phyloP scores from a whole-genome alignment of 2,888 invertebrate genomes.

The Diadegma fenestrale region DNA sequence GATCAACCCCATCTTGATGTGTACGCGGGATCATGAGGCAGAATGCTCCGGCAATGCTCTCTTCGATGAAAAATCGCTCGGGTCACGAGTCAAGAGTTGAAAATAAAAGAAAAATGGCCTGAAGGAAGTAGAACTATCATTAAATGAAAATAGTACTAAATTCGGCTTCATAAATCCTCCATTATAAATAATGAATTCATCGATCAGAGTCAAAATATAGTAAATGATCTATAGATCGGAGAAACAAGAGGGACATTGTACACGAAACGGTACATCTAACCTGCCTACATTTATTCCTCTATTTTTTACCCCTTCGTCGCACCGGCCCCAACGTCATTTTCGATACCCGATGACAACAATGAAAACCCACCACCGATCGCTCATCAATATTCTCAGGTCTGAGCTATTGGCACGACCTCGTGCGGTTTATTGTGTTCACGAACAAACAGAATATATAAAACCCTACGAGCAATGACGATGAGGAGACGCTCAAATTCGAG shows the following conservation, averaged over 20 bases:
- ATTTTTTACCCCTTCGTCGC: slow-evolving; percentile 60
- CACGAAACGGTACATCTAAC: slow-evolving; percentile 49
- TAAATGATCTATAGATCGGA: slow-evolving; percentile 47
- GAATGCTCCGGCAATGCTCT: slow-evolving; percentile 41
- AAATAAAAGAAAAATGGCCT: slow-evolving; percentile 18
- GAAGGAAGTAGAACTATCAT: slow-evolving; percentile 35
- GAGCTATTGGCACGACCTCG: slow-evolving; percentile 45
- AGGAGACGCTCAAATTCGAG: slow-evolving; percentile 16
- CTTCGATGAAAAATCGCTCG: slow-evolving; percentile 64
- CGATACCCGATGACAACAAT: slow-evolving; percentile 59
- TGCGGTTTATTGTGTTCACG: slow-evolving; percentile 17
- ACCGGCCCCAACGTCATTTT: slow-evolving; percentile 55
- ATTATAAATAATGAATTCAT: slow-evolving; percentile 65
- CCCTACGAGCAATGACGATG: slow-evolving; percentile 13
- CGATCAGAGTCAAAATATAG: slow-evolving; percentile 64
- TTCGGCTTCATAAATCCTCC: slow-evolving; percentile 61
- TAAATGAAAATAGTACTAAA: slow-evolving; percentile 54
- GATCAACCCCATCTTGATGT: slow-evolving; percentile 48
- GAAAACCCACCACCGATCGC: slow-evolving; percentile 63
- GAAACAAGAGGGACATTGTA: slow-evolving; percentile 35
- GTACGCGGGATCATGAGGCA: slow-evolving; percentile 40
- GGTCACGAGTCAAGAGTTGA: slow-evolving; percentile 56
- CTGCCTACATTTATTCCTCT: slow-evolving; percentile 61
- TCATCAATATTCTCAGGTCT: slow-evolving; percentile 60
- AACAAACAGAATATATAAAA: slow-evolving; percentile 45